A percentile compares a stretch with the other conserved stretches of the same genome.
Conservation (phyloP, 1,140 invertebrate species). For the Bombus consobrinus region DNA sequence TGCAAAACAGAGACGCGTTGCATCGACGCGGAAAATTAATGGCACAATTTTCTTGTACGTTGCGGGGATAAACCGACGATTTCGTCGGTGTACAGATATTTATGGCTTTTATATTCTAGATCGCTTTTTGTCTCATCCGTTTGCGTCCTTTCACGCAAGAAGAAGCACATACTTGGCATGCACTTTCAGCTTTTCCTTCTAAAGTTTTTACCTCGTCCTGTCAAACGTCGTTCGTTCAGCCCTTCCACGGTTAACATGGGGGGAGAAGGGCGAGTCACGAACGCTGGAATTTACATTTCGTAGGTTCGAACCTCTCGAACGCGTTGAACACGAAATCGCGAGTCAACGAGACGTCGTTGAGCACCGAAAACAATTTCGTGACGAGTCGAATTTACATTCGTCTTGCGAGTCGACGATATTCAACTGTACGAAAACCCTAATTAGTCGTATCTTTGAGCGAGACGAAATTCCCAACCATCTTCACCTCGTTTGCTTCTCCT, state of each 20-base stretch:
- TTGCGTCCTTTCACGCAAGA: constrained; percentile 4
- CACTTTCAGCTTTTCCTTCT: constrained; percentile 28
- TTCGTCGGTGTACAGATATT: not conserved
- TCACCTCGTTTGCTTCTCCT: not conserved
- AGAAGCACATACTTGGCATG: not conserved
- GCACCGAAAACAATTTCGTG: not conserved
- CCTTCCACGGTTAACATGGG: constrained; percentile 27
- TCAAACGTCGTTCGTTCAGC: constrained; percentile 30
- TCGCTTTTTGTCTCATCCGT: constrained; percentile 22
- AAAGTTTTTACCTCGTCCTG: not conserved
- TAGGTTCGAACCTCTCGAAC: constrained; percentile 50
- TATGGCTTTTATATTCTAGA: not conserved
- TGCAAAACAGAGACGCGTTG: not conserved
- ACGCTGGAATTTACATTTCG: constrained; percentile 67
- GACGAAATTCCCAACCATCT: not conserved
- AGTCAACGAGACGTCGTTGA: not conserved
- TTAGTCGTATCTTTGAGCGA: constrained; percentile 37
- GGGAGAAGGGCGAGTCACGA: constrained; percentile 59
- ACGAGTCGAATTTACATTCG: constrained; percentile 48
- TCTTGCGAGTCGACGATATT: constrained; percentile 10
- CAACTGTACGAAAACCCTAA: constrained; percentile 30
- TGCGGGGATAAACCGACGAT: not conserved
- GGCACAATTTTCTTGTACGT: constrained; percentile 2
- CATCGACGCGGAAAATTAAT: constrained; percentile 23
- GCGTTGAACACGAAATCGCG: not conserved